Percentiles rank a stretch among this genome's conserved stretches.
Conservation (phyloP, 2,113 vertebrate genomes). For the Ceuthmochares aereus region DNA sequence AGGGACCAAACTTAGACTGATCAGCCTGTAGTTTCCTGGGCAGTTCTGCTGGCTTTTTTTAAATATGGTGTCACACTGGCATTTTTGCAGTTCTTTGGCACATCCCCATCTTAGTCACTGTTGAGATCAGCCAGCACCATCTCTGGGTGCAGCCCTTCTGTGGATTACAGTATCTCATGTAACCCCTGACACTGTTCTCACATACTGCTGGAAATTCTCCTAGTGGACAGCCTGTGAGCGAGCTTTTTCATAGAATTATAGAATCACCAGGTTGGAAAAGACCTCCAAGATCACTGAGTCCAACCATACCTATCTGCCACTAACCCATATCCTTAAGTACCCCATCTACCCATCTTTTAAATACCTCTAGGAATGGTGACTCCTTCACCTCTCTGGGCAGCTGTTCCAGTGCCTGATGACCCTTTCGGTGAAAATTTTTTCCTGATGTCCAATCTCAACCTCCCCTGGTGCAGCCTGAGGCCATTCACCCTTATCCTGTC, state of each 20-base stretch:
- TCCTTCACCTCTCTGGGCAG: too few species aligned
- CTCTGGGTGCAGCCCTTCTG: neutral
- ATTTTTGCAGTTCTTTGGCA: neutral
- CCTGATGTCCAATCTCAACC: too few species aligned
- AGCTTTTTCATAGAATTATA: neutral
- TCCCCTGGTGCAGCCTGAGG: too few species aligned
- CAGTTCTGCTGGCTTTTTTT: neutral
- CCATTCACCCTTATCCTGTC: too few species aligned
- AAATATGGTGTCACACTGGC: neutral
- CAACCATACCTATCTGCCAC: too few species aligned
- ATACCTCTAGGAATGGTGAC: too few species aligned
- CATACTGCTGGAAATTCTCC: neutral
- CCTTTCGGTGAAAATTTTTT: too few species aligned
- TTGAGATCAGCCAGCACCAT: neutral
- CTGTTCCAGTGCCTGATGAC: too few species aligned
- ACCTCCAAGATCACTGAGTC: too few species aligned
- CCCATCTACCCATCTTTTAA: too few species aligned
- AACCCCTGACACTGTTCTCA: neutral
- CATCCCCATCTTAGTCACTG: neutral
- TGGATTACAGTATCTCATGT: neutral
- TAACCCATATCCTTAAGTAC: too few species aligned
- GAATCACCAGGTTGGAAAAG: too few species aligned
- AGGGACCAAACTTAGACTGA: neutral
- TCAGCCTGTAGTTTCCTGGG: neutral
- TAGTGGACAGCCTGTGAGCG: accelerated